Evolutionary conservation across 2,113 vertebrate species (phyloP).

Genomic region (Myxocyprinus asiaticus): DNA sequence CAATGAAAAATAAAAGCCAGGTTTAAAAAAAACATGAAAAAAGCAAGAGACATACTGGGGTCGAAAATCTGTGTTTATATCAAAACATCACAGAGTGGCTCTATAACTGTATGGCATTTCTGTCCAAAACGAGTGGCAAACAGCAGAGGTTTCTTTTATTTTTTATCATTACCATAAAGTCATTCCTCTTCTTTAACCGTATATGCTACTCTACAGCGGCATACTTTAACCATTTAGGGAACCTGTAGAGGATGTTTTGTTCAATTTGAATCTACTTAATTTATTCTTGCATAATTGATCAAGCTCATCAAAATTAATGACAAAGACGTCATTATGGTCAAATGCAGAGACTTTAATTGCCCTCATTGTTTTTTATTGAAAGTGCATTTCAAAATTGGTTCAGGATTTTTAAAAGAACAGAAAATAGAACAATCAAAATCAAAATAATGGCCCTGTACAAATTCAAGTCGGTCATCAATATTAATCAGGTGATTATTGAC

Average conservation of each 20-base stretch:
- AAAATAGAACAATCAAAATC: too few species aligned
- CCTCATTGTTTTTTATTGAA: not conserved
- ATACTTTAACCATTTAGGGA: constrained; percentile 1
- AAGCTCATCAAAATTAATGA: not conserved
- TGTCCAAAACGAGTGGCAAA: not conserved
- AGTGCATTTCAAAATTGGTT: not conserved
- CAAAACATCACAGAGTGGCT: constrained; percentile 29
- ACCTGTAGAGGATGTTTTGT: not conserved
- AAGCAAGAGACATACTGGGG: too few species aligned
- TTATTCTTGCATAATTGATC: constrained; percentile 1
- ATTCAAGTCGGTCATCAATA: too few species aligned
- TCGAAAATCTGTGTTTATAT: not conserved
- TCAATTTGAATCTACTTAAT: constrained; percentile 3
- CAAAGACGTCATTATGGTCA: not conserved
- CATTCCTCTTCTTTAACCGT: not conserved
- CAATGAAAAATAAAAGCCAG: constrained; percentile 73
- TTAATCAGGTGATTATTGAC: too few species aligned
- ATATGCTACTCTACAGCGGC: not conserved
- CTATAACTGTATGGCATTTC: constrained; percentile 21
- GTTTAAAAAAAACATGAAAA: not conserved
- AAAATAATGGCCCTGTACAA: too few species aligned
- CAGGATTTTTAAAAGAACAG: not conserved
- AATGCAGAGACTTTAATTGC: not conserved
- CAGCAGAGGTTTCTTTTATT: not conserved
- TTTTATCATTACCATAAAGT: constrained; percentile 11